Evolutionary conservation across 2,888 invertebrate genomes (phyloP).

Genomic region (Ophion ventricosus): DNA sequence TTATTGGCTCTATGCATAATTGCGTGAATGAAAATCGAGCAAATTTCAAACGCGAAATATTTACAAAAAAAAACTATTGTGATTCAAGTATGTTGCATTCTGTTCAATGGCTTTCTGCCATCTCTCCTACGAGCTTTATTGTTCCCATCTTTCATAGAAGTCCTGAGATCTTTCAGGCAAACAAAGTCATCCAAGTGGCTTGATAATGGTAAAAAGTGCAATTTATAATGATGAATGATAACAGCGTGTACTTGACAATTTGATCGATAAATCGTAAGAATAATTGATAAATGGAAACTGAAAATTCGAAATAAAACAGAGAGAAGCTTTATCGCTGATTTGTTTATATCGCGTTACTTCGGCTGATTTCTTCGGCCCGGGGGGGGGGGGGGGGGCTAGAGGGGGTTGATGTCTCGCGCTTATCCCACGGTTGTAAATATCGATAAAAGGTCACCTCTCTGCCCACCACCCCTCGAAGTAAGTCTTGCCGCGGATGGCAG

Average conservation of each 20-base stretch:
- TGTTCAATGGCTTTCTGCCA: too few relatives aligned
- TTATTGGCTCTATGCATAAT: too few relatives aligned
- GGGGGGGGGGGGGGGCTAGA: not conserved
- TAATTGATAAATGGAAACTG: not conserved
- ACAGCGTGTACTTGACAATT: not conserved
- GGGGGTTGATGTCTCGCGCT: constrained; percentile 16
- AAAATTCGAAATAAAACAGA: not conserved
- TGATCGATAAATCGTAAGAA: not conserved
- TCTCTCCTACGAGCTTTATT: too few relatives aligned
- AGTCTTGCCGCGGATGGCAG: constrained; percentile 47
- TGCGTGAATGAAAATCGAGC: too few relatives aligned
- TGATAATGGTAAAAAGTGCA: too few relatives aligned
- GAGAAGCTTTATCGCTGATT: not conserved
- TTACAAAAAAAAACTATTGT: too few relatives aligned
- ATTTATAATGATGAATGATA: not conserved
- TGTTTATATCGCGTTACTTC: constrained; percentile 8
- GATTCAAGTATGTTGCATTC: too few relatives aligned
- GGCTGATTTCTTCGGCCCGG: constrained; percentile 2
- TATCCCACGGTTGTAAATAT: constrained; percentile 75
- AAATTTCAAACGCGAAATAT: too few relatives aligned
- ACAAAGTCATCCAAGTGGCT: too few relatives aligned
- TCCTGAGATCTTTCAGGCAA: too few relatives aligned
- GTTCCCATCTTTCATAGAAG: too few relatives aligned
- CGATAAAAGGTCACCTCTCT: constrained; percentile 73
- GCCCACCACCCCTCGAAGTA: constrained; percentile 2